Base-by-base conservation (phyloP, 2,888 invertebrate species). In the Neoscelio sp. region DNA sequence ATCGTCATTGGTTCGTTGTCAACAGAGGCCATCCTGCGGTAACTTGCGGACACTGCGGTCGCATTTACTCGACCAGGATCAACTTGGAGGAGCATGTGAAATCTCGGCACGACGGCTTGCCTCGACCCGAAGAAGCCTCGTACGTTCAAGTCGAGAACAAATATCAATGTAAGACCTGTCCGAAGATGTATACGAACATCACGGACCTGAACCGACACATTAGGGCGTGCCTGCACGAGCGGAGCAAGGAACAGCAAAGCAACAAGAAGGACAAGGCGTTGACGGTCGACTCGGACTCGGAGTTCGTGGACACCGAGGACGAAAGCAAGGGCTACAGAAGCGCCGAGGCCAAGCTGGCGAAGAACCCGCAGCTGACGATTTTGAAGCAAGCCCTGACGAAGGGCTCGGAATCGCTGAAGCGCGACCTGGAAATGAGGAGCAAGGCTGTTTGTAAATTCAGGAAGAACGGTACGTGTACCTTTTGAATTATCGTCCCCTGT, bases 291-390 rank as follows among this genome's bases (percentile, higher is more conserved):
- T 88, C 89, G 0, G 90, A 89, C 46, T 76, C 85, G 20, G 90
- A 90, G 0, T 89, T 88, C 62, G 74, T 84, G 1, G 90, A 89
- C 12, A 88, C 88, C 0, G 89, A 89, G 13, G 87, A 89, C 2
- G 90, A 89, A 13, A 83, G 84, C 18, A 89, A 87, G 70, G 89
- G 89, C 77, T 89, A 87, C 35, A 85, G 83, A 67, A 89, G 85
- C 62, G 92, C 92, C 7, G 91, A 92, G 81, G 89, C 91, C n/a
- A 91, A 91, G 81, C 82, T 88, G 26, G 90, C 90, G 0, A 91
- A 91, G 52, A 90, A 90, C 85, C 90, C 90, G 1, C 90, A 90
- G 38, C 80, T 90, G 10, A 90, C 90, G 7, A 90, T 90, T 60
- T 84, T 90, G 13, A 90, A 90, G 56, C 90, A 90, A 60, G 90